Base-by-base conservation (phyloP, 2,888 invertebrate species). In the Ormyrus nitidulus region DNA sequence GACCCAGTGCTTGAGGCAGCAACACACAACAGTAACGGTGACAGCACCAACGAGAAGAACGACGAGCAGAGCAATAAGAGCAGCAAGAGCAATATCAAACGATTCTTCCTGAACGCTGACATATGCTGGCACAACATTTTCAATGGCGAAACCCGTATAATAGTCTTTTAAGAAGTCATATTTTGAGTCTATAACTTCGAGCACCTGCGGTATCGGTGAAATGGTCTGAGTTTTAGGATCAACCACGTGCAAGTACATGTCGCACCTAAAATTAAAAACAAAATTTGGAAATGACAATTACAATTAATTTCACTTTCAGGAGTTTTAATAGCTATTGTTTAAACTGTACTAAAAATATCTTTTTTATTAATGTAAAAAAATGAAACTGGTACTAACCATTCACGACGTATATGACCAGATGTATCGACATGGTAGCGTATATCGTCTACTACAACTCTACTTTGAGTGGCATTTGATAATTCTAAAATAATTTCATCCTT, bases 1-100 rank as follows among this genome's bases (percentile, higher is more conserved):
- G 56, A 96, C 96, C 96, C 97, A 97, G 87, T 96, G 96, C 86
- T 96, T 95, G 13, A 97, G 92, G 86, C 97, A 97, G 84, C 97
- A 97, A 89, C 97, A 97, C 6, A 97, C 95, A 8, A 97, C 95
- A 77, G 96, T 93, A 85, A 97, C 96, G 0, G 97, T 96, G 75
- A 97, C 94, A 66, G 96, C 95, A 6, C 97, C 97, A 44, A 97
- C 96, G 86, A 96, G 94, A 0, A 97, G 92, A 6, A 97, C 96
- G 72, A 97, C 95, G 10, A 97, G 92, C 0, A 97, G 91, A 0
- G 97, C 97, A 84, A 97, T 96, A 46, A 97, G 90, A 0, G 97
- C 97, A 19, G 96, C 96, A 56, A 97, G 91, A 0, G 97, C 96
- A 44, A 97, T 95, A 90, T 97, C 97, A 85, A 97, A 96, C 70